Evolutionary conservation across 2,113 vertebrate genomes (phyloP), one percentile per base, ranked within the genome.

Genomic region (Mionectes macconnelli): DNA sequence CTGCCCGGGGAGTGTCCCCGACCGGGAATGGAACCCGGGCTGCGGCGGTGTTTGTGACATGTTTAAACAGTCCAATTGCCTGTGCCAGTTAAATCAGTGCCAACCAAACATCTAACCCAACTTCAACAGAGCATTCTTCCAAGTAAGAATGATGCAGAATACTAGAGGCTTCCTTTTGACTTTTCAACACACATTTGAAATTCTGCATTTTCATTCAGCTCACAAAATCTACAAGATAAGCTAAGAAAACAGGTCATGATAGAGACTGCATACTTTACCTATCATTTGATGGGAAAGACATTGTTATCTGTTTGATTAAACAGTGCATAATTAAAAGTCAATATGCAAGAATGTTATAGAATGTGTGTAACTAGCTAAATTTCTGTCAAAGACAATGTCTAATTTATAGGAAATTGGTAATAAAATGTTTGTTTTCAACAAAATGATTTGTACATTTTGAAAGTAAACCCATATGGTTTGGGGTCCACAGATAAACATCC

Each of bases 321-420:
- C 84, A 96, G 80, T 72, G 25, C 37, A 91, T 98, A 97, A 98
- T 98, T 98, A 97, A 98, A 98, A 98, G 96, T 97, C 97, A 97
- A 97, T 97, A 98, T 91, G 60, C 62, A 76, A 96, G 93, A 96
- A 90, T 4, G 16, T 85, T 95, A 97, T 84, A 96, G 94, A 97
- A 97, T 84, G 87, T 95, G 70, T 96, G 49, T 91, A 97, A 94
- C 94, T 83, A 86, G 72, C 89, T 69, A 75, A 66, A 52, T 95
- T 91, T 97, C 87, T 91, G 86, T 83, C 93, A 96, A 92, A 74
- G 93, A 47, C 50, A 80, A 77, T 89, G 74, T 93, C 93, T 96
- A 94, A 97, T 97, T 97, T 96, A 97, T 73, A 88, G 80, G 67
- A 95, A 97, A 96, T 94, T 78, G 25, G 84, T 96, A 96, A 97